phyloP scores from a whole-genome alignment of 1,140 invertebrate species.

The Grapholita molesta region DNA sequence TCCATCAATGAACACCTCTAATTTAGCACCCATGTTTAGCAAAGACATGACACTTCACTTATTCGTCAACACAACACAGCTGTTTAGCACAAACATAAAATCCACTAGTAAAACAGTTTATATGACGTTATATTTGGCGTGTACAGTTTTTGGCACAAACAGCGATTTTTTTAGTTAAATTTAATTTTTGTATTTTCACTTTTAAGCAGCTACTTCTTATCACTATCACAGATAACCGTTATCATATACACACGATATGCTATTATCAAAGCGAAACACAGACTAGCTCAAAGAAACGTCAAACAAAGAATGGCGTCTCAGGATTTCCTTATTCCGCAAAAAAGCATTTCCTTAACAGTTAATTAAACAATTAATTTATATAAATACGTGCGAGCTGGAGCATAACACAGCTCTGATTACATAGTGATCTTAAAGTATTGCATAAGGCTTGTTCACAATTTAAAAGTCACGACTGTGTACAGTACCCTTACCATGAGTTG shows the following conservation, averaged over 20 bases:
- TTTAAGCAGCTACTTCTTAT: too few species aligned
- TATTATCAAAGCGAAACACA: neutral
- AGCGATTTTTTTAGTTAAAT: too few species aligned
- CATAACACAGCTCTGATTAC: neutral
- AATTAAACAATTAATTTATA: neutral
- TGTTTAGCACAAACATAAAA: too few species aligned
- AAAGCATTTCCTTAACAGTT: neutral
- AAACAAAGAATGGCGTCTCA: neutral
- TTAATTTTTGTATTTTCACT: too few species aligned
- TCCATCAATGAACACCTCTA: constrained; percentile 44
- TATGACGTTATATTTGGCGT: too few species aligned
- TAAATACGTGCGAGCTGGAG: neutral
- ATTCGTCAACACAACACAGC: neutral
- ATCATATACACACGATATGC: neutral
- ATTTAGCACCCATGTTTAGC: constrained; percentile 25
- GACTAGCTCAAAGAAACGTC: neutral
- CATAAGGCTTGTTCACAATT: neutral
- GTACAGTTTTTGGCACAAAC: neutral
- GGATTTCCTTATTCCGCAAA: neutral
- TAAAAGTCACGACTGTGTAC: constrained; percentile 7
- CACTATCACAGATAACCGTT: neutral
- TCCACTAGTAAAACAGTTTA: too few species aligned
- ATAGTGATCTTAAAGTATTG: neutral
- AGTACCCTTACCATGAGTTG: neutral
- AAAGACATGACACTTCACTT: constrained; percentile 28